phyloP scores from a whole-genome alignment of 1,140 invertebrate species.

The Drosophila obscura region DNA sequence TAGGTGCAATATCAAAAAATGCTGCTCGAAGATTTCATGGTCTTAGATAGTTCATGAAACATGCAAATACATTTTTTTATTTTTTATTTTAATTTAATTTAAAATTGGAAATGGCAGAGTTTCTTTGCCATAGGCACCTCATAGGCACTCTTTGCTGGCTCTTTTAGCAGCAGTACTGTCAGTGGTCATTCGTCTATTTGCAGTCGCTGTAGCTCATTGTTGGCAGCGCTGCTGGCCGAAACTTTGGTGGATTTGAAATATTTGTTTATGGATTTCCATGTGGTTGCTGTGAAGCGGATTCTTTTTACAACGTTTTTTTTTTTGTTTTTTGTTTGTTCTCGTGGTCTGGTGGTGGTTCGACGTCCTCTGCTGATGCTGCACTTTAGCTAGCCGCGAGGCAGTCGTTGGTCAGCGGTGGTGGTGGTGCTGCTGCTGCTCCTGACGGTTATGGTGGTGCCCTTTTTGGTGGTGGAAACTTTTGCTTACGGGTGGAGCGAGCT shows the following conservation, averaged over 20 bases:
- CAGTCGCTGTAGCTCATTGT: slow-evolving; percentile 7
- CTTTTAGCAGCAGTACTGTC: too few relatives aligned
- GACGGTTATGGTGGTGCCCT: neutral
- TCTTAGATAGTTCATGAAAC: too few relatives aligned
- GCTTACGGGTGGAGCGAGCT: neutral
- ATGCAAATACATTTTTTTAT: too few relatives aligned
- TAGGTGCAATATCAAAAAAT: too few relatives aligned
- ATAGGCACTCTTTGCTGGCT: too few relatives aligned
- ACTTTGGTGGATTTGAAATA: slow-evolving; percentile 41
- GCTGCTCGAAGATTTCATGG: too few relatives aligned
- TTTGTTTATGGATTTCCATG: slow-evolving; percentile 68
- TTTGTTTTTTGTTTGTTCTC: slow-evolving; percentile 11
- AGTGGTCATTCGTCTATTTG: too few relatives aligned
- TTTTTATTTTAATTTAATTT: too few relatives aligned
- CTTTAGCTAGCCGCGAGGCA: slow-evolving; percentile 16
- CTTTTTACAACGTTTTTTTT: slow-evolving; percentile 23
- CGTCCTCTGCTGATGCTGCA: slow-evolving; percentile 11
- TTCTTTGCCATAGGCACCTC: too few relatives aligned
- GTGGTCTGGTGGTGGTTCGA: slow-evolving; percentile 22
- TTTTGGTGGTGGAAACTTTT: slow-evolving; percentile 55
- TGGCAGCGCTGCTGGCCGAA: slow-evolving; percentile 22
- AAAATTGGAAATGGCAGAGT: too few relatives aligned
- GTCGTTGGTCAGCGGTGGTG: slow-evolving; percentile 12
- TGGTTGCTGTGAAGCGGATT: slow-evolving; percentile 32
- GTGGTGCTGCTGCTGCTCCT: slow-evolving; percentile 10